These are phyloP conservation scores for Mactromeris polynyma DNA, from an alignment of 2,888 invertebrate species.

Conservation along the genomic window DNA sequence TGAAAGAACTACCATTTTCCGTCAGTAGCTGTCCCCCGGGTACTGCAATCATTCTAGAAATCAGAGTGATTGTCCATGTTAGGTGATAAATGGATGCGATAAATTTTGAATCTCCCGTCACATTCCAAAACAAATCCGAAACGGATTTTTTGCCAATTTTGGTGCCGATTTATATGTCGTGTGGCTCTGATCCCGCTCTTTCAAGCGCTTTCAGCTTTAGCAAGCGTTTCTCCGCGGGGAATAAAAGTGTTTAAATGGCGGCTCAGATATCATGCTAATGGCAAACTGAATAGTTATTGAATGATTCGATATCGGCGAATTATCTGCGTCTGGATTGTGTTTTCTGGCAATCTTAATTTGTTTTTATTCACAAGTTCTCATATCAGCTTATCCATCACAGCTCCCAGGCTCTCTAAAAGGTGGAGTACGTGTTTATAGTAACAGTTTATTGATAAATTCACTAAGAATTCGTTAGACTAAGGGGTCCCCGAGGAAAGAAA, in stretches of 20 bases:
- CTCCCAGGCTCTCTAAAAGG: constrained; percentile 39
- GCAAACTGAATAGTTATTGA: constrained; percentile 66
- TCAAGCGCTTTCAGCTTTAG: constrained; percentile 40
- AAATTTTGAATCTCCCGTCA: constrained; percentile 60
- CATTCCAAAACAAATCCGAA: constrained; percentile 61
- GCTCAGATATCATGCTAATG: constrained; percentile 66
- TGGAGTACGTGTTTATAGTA: constrained; percentile 53
- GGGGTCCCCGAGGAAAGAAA: constrained; percentile 21
- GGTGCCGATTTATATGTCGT: constrained; percentile 58
- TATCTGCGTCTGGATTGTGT: constrained; percentile 69
- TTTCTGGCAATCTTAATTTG: constrained; percentile 67
- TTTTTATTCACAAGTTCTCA: constrained; percentile 71
- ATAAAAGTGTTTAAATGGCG: constrained; percentile 61
- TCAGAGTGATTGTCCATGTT: constrained; percentile 55
- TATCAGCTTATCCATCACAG: constrained; percentile 66
- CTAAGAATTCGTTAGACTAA: constrained; percentile 28
- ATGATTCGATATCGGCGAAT: constrained; percentile 66
- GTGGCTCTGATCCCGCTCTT: constrained; percentile 44
- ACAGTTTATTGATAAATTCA: constrained; percentile 47
- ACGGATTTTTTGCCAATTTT: constrained; percentile 63
- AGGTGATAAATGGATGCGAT: constrained; percentile 72
- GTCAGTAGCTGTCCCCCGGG: constrained; percentile 57
- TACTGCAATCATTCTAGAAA: constrained; percentile 57
- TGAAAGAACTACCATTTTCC: constrained; percentile 70
- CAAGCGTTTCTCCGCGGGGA: constrained; percentile 59